Conservation (phyloP, 2,888 invertebrate species). For the Microctonus brassicae region DNA sequence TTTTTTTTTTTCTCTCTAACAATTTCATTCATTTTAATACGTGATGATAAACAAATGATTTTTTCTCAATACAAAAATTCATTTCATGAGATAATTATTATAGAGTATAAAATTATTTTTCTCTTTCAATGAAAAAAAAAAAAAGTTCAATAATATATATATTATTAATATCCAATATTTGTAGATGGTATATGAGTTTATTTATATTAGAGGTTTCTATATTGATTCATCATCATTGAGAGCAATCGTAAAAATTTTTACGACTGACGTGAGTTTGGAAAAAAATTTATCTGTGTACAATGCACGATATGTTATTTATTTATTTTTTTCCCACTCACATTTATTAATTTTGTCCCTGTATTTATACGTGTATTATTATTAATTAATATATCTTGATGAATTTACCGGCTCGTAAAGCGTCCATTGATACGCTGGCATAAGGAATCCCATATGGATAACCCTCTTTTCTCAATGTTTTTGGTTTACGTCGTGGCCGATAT, state of each 20-base stretch:
- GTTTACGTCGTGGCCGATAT: conserved; percentile 90
- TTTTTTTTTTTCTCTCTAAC: too few species aligned
- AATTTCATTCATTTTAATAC: too few species aligned
- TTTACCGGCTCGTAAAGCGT: conserved; percentile 86
- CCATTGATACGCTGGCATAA: conserved; percentile 91
- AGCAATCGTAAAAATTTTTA: conserved; percentile 7
- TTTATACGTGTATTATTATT: background rate
- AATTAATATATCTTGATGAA: background rate
- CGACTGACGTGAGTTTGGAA: background rate
- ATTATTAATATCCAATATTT: conserved; percentile 7
- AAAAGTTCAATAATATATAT: too few species aligned
- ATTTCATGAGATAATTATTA: too few species aligned
- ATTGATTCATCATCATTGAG: conserved; percentile 7
- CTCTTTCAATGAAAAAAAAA: too few species aligned
- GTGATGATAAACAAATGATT: too few species aligned
- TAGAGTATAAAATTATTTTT: too few species aligned
- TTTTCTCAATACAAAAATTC: too few species aligned
- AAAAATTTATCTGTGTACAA: background rate
- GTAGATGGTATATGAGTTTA: background rate
- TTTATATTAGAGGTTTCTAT: background rate
- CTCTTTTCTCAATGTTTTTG: conserved; percentile 89
- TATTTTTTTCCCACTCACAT: background rate
- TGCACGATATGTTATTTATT: background rate
- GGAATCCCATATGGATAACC: conserved; percentile 94
- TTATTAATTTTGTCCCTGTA: background rate